Conservation (phyloP, 2,888 invertebrate species). For the Acleris emargana region DNA sequence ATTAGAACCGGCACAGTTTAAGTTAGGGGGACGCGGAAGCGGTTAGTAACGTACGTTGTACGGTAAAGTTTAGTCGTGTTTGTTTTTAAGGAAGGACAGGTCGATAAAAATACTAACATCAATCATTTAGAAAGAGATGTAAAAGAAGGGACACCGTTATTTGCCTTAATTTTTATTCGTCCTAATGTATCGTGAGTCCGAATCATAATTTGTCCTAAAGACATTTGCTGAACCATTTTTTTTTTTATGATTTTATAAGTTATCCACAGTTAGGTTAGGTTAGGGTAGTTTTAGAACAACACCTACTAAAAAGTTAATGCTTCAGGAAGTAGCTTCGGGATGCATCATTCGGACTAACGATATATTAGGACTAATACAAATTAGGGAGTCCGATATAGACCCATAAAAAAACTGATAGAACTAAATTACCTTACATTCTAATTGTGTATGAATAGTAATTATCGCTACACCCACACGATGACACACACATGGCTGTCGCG, state of each 20-base stretch:
- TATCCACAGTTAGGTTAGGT: too few species aligned
- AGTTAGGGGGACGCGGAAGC: conserved; percentile 62
- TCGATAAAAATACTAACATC: conserved; percentile 92
- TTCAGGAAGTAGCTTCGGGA: too few species aligned
- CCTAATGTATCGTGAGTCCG: conserved; percentile 24
- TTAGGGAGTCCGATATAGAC: background rate
- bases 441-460: conserved; percentile 28
- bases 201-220: too few species aligned
- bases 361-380: too few species aligned
- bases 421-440: conserved; percentile 35
- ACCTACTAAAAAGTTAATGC: too few species aligned
- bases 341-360: too few species aligned
- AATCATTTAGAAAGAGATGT: conserved; percentile 70
- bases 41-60: conserved; percentile 58
- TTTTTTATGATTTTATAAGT: too few species aligned
- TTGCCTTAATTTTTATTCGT: conserved; percentile 58
- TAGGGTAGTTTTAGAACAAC: too few species aligned
- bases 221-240: too few species aligned
- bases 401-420: conserved; percentile 6
- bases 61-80: conserved; percentile 60
- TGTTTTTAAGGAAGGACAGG: conserved; percentile 91
- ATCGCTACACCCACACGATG: conserved; percentile 48
- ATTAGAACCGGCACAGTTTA: conserved; percentile 63
- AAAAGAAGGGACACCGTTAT: conserved; percentile 52
- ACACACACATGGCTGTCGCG: conserved; percentile 58